Evolutionary conservation across 1,140 invertebrate species (phyloP).

Genomic region (Bombus pyrosoma): DNA sequence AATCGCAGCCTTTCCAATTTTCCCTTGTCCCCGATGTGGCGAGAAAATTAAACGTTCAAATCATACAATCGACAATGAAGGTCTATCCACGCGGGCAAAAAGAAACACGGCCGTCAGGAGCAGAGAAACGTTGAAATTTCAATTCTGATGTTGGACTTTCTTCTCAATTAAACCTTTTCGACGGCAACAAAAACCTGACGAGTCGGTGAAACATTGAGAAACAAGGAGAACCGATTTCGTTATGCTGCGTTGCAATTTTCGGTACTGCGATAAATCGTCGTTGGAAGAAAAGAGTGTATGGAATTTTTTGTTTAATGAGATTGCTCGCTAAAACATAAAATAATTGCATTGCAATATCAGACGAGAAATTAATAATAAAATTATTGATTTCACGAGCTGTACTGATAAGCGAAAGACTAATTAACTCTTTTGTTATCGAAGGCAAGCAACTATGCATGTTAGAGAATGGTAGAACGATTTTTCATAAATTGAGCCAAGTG

Average conservation of each 20-base stretch:
- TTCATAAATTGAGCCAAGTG: background rate
- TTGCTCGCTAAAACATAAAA: background rate
- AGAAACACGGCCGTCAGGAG: background rate
- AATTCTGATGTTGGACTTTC: background rate
- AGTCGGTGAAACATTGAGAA: background rate
- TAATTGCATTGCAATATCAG: background rate
- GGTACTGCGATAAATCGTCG: background rate
- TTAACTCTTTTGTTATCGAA: background rate
- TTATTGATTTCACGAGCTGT: background rate
- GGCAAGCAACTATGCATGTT: background rate
- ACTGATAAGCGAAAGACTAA: background rate
- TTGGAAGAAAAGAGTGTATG: background rate
- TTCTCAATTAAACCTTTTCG: background rate
- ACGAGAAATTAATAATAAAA: slow-evolving; percentile 20
- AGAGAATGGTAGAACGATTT: background rate
- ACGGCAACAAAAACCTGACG: background rate
- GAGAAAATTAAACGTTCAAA: slow-evolving; percentile 24
- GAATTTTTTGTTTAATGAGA: background rate
- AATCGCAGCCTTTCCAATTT: background rate
- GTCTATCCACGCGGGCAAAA: background rate
- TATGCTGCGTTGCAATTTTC: background rate
- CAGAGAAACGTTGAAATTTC: background rate
- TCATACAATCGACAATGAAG: slow-evolving; percentile 1
- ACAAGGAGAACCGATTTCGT: background rate
- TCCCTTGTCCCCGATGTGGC: background rate